phyloP scores from a whole-genome alignment of 2,797 vertebrate genomes.

The Scolopax rusticola region DNA sequence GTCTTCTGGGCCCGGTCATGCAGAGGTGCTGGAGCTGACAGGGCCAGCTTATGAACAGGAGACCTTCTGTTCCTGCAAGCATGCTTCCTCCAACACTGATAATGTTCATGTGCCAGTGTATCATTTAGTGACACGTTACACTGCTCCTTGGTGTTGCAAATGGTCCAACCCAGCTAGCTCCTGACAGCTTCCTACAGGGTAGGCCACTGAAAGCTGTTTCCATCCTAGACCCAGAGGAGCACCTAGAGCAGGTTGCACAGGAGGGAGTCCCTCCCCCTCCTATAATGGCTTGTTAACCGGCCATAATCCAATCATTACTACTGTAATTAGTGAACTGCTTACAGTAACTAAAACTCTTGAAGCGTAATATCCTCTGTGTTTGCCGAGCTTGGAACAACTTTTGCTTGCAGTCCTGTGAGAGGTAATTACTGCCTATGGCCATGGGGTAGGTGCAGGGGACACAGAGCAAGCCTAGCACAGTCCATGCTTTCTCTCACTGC shows the following conservation, averaged over 20 bases:
- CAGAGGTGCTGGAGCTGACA: not conserved
- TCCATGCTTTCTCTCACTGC: not conserved
- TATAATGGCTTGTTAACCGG: slow-evolving; percentile 25
- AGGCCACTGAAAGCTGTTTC: not conserved
- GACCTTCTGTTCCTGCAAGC: not conserved
- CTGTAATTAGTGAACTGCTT: slow-evolving; percentile 64
- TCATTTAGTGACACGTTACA: not conserved
- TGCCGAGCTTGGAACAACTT: slow-evolving; percentile 2
- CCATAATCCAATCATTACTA: slow-evolving; percentile 57
- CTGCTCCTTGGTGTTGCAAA: not conserved
- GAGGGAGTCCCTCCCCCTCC: not conserved
- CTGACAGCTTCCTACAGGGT: not conserved
- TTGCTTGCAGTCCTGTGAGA: not conserved
- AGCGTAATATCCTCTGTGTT: not conserved
- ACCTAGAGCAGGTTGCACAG: not conserved
- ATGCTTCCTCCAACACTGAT: not conserved
- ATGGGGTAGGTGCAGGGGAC: not conserved
- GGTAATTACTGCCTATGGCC: not conserved
- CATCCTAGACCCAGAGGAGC: not conserved
- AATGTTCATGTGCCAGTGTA: not conserved
- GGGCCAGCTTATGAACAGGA: not conserved
- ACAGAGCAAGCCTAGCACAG: not conserved
- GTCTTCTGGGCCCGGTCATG: not conserved
- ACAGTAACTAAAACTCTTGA: slow-evolving; percentile 48
- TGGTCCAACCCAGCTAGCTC: not conserved